Conservation (phyloP, 2,888 invertebrate species). For the Pediacus dermestoides region DNA sequence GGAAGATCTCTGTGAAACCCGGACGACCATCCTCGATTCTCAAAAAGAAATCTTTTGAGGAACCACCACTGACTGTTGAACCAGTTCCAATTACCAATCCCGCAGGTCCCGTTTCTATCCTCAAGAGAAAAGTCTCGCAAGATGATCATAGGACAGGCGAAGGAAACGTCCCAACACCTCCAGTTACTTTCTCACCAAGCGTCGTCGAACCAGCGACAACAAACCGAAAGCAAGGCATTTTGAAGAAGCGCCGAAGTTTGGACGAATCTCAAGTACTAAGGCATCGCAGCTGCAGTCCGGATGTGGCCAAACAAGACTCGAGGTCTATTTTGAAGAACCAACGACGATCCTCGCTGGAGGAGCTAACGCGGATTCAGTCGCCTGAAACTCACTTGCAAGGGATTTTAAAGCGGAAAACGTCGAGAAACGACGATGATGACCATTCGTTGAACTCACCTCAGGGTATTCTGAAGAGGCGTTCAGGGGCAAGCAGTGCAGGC, state of each 20-base stretch:
- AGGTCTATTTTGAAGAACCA: slow-evolving; percentile 66
- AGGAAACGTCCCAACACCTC: slow-evolving; percentile 54
- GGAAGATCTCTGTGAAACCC: slow-evolving; percentile 22
- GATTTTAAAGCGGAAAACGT: slow-evolving; percentile 68
- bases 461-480: slow-evolving; percentile 76
- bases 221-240: slow-evolving; percentile 69
- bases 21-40: slow-evolving; percentile 55
- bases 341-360: slow-evolving; percentile 66
- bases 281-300: slow-evolving; percentile 67
- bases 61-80: slow-evolving; percentile 35
- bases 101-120: slow-evolving; percentile 54
- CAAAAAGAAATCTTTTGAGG: slow-evolving; percentile 63
- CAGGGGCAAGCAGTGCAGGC: slow-evolving; percentile 59
- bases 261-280: slow-evolving; percentile 73
- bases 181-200: slow-evolving; percentile 77
- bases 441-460: slow-evolving; percentile 64
- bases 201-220: slow-evolving; percentile 64
- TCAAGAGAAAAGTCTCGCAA: slow-evolving; percentile 56
- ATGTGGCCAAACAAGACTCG: slow-evolving; percentile 59
- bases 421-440: slow-evolving; percentile 60
- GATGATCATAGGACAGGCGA: slow-evolving; percentile 47
- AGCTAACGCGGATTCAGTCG: slow-evolving; percentile 61
- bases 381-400: slow-evolving; percentile 64
- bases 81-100: slow-evolving; percentile 24
- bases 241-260: slow-evolving; percentile 78